Evolutionary conservation across 2,888 invertebrate species (phyloP), one percentile per base, ranked within the genome.

Genomic region (Microplitis deprimator): DNA sequence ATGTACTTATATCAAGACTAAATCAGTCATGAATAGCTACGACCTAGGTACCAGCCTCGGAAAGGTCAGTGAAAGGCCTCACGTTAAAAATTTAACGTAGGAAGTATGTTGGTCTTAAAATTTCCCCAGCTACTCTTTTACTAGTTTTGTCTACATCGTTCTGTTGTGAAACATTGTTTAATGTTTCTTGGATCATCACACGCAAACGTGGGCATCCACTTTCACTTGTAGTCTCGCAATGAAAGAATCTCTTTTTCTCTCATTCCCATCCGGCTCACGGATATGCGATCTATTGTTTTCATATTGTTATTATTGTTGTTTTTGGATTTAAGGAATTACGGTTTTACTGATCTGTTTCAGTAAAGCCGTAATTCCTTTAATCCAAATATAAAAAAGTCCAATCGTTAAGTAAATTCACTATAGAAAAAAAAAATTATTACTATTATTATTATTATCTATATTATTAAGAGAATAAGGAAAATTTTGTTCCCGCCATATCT

Each of bases 61-160:
- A 86, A 86, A 86, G 86, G 85, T 86, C 86, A 85, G 86, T 84
- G 86, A 86, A 86, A 86, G 86, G 86, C 80, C 80, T 80, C 75
- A 70, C 76, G 77, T 78, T 80, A 78, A 50, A 50, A 78, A 75
- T 80, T 82, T 81, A 68, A 78, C 80, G 81, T 81, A 82, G 81
- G 82, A 83, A 83, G 79, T 81, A 50, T 13, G 68, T 77, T 70
- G 70, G 61, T 70, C 13, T 71, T 65, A 73, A 68, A 77, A 73
- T 62, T 69, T 69, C 61, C 64, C 70, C 39, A 20, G 64, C 20
- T 67, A 29, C 50, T 50, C 50, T 8, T 50, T 13, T 50, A 50
- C 50, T 50, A 50, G 50, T 50, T 13, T 50, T 50, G 50, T 50
- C 50, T 50, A 50, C 50, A 29, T 40, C 59, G 8, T 60, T 40